These are phyloP conservation scores for Ennomos fuscantarius DNA, from an alignment of 2,888 invertebrate species.

Conservation along the genomic window DNA sequence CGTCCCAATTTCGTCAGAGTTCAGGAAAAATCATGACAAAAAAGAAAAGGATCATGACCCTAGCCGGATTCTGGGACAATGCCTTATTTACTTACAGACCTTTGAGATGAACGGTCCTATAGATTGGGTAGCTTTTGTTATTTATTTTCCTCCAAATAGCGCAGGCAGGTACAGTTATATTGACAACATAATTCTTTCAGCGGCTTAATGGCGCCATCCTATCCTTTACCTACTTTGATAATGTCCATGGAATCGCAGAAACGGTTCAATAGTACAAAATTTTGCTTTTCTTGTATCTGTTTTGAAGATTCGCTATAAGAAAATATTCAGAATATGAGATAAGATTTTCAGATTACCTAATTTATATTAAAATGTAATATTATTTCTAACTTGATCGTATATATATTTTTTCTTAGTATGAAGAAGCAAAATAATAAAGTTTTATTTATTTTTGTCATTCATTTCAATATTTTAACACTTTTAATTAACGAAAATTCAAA, in stretches of 20 bases:
- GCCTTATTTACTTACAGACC: constrained; percentile 36
- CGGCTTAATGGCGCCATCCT: constrained; percentile 10
- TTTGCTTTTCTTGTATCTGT: no score
- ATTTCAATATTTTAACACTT: no score
- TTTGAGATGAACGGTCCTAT: constrained; percentile 35
- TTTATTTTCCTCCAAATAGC: constrained; percentile 34
- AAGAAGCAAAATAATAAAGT: no score
- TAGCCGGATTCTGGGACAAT: constrained; percentile 35
- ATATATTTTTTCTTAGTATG: no score
- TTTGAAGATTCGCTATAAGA: no score
- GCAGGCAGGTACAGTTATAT: constrained; percentile 28
- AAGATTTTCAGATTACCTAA: no score
- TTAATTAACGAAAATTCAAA: no score
- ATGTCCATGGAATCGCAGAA: background rate
- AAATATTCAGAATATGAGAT: no score
- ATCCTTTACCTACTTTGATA: constrained; percentile 7
- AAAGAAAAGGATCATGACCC: constrained; percentile 36
- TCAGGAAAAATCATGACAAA: constrained; percentile 41
- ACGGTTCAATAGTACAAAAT: no score
- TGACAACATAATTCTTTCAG: constrained; percentile 27
- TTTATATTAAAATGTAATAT: no score
- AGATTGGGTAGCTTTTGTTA: constrained; percentile 36
- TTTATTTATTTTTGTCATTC: no score
- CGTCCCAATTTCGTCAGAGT: constrained; percentile 36
- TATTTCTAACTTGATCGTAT: no score